Evolutionary conservation across 1,140 invertebrate species (phyloP), one percentile per base, ranked within the genome.

Genomic region (Anthonomus grandis): DNA sequence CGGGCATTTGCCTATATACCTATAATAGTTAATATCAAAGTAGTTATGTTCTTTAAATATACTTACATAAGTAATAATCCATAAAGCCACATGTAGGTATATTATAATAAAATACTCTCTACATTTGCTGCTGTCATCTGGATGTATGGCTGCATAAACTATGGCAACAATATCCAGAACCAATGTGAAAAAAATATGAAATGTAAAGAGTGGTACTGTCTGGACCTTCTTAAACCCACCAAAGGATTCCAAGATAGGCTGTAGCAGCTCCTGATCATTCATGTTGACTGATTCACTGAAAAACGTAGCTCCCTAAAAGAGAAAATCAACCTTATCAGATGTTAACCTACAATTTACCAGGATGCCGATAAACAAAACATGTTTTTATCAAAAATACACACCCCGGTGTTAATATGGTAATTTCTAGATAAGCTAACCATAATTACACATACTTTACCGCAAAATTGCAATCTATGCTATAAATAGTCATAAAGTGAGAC

Each of bases 51-150:
- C 1, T 10, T 31, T 9, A 9, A 18, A 21, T 24, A 37, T 63
- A 74, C 71, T 71, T 70, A 81, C 69, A 74, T 82, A 76, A 37
- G 83, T 79, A 48, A 83, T 63, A 23, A 83, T 64, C 83, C 83
- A 86, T 59, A 82, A 82, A 19, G 70, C 74, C 44, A 80, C 80
- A 45, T 85, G 81, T 34, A 83, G 71, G 65, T 85, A 85, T 12
- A 85, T 74, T 64, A 83, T 79, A 60, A 83, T 78, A 67, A 85
- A 86, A 63, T 85, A 86, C 25, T 83, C 81, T 57, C 81, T 75
- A 54, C 83, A 85, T 69, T 79, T 81, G 53, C 73, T 74, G 17
- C 76, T 62, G 47, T 79, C 75, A 58, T 80, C 74, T 2, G 79
- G 78, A 76, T 79, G 82, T 1, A 74, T 25, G 0, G 74, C 72